These are phyloP conservation scores for Phoebastria nigripes DNA, from an alignment of 2,797 vertebrate species.

Conservation along the genomic window DNA sequence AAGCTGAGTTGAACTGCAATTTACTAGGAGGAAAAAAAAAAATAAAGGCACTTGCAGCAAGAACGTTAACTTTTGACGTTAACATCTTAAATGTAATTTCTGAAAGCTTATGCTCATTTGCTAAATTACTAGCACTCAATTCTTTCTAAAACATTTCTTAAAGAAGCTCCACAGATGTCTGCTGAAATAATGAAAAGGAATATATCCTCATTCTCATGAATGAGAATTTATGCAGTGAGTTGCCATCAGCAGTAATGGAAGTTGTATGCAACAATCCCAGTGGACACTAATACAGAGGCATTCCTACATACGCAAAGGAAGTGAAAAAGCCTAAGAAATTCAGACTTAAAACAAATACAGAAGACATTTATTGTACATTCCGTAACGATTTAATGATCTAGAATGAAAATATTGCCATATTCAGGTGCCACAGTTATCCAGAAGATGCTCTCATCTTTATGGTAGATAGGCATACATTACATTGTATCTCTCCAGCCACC, in stretches of 20 bases:
- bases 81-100: slow-evolving; percentile 1
- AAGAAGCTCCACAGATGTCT: not conserved
- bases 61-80: slow-evolving; percentile 7
- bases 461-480: too few relatives aligned
- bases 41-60: not conserved
- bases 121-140: not conserved
- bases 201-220: not conserved
- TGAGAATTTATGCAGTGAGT: not conserved
- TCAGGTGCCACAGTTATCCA: not conserved
- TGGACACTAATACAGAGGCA: not conserved
- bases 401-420: not conserved
- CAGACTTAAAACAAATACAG: not conserved
- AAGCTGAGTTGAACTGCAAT: not conserved
- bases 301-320: not conserved
- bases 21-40: not conserved
- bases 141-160: not conserved
- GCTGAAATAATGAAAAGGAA: not conserved
- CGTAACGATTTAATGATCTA: not conserved
- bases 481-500: not conserved
- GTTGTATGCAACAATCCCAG: not conserved
- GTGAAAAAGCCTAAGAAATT: not conserved
- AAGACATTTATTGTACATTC: not conserved
- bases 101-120: slow-evolving; percentile 3
- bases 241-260: not conserved
- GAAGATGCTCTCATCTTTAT: not conserved